Conservation (phyloP, 1,140 invertebrate species). For the Neodiprion fabricii region DNA sequence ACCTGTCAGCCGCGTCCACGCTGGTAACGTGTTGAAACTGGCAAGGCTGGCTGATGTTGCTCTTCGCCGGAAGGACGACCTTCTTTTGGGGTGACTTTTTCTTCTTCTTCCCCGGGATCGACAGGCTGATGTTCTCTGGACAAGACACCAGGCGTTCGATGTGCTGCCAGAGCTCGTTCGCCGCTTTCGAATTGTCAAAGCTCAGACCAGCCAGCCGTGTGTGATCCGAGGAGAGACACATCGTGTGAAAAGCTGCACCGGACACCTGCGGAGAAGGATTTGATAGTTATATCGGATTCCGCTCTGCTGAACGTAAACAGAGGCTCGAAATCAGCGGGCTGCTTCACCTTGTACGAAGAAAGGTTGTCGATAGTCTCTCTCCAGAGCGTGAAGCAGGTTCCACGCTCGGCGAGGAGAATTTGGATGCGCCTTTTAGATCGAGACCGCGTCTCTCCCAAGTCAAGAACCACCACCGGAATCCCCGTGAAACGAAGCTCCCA, state of each 20-base stretch:
- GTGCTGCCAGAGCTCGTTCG: conserved; percentile 73
- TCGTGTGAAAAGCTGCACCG: conserved; percentile 80
- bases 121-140: conserved; percentile 82
- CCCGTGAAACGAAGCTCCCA: conserved; percentile 84
- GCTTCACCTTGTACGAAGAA: conserved; percentile 66
- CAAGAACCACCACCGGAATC: conserved; percentile 81
- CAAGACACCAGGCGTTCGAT: conserved; percentile 76
- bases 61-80: conserved; percentile 73
- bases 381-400: conserved; percentile 87
- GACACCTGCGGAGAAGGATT: conserved; percentile 62
- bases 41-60: conserved; percentile 85
- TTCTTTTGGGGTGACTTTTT: conserved; percentile 65
- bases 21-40: conserved; percentile 88
- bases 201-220: conserved; percentile 60
- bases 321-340: not conserved
- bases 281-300: conserved; percentile 6
- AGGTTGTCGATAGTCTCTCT: conserved; percentile 80
- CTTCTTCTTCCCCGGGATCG: conserved; percentile 71
- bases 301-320: not conserved
- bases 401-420: conserved; percentile 81
- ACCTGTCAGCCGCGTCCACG: conserved; percentile 73
- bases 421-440: conserved; percentile 76
- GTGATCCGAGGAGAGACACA: conserved; percentile 79
- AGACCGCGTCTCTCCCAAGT: conserved; percentile 76
- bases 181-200: conserved; percentile 79